phyloP scores from a whole-genome alignment of 2,113 vertebrate species.

The Ifrita kowaldi region DNA sequence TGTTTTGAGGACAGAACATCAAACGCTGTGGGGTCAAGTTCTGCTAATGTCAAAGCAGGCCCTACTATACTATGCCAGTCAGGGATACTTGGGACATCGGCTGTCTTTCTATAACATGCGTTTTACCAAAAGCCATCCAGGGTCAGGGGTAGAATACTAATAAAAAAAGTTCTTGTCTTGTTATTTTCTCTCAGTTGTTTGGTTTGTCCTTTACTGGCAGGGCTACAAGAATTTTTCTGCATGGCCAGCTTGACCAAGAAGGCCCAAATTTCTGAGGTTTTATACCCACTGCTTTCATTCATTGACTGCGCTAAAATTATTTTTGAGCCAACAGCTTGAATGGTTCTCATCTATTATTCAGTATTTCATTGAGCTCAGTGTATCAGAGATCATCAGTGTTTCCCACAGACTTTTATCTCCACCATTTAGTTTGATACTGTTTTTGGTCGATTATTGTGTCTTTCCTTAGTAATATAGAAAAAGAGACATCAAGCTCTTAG shows the following conservation, averaged over 20 bases:
- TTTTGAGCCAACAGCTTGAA: background rate
- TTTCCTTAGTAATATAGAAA: background rate
- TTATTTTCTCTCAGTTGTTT: background rate
- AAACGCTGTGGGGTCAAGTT: background rate
- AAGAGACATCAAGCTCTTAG: background rate
- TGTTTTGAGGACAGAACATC: background rate
- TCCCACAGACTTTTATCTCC: background rate
- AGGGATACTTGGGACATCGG: background rate
- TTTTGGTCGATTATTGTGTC: background rate
- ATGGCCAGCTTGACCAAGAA: background rate
- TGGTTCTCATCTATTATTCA: background rate
- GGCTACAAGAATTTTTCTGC: background rate
- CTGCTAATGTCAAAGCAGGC: background rate
- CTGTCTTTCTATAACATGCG: rapidly evolving
- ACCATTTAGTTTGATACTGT: background rate
- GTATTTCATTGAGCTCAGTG: background rate
- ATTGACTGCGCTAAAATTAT: background rate
- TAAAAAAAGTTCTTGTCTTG: background rate
- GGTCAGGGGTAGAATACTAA: background rate
- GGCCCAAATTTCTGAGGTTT: background rate
- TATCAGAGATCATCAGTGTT: background rate
- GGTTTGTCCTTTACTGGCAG: background rate
- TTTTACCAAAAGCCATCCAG: background rate
- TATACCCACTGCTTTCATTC: background rate
- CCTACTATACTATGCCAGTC: background rate